These are phyloP conservation scores for Paramormyrops hopkinsi DNA, from an alignment of 2,797 vertebrate genomes.

Conservation along the genomic window DNA sequence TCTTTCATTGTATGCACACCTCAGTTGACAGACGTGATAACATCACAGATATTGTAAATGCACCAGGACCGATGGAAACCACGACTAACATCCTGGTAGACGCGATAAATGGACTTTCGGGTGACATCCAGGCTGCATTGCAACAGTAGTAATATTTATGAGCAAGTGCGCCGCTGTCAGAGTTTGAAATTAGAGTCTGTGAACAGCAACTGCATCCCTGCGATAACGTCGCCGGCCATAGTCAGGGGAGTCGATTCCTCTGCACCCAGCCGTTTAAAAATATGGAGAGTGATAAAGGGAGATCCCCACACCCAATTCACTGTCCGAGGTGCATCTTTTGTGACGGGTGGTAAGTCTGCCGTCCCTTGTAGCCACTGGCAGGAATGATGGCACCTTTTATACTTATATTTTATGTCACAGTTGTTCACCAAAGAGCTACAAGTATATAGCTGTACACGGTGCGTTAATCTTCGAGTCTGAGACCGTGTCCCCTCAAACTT, in stretches of 20 bases:
- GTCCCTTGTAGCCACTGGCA: conserved; percentile 11
- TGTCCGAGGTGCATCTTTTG: neutral
- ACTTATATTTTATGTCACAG: neutral
- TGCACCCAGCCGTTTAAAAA: conserved; percentile 25
- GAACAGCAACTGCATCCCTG: conserved; percentile 36
- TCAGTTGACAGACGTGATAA: neutral
- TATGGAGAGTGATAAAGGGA: neutral
- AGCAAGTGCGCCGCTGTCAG: conserved; percentile 35
- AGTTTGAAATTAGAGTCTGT: conserved; percentile 39
- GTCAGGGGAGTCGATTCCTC: conserved; percentile 11
- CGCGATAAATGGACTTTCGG: conserved; percentile 18
- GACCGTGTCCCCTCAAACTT: neutral
- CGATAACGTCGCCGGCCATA: conserved; percentile 33
- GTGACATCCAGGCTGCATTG: conserved; percentile 13
- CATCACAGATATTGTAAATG: neutral
- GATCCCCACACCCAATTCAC: neutral
- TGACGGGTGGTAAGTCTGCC: neutral
- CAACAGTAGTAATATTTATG: conserved; percentile 36
- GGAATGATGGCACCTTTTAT: neutral
- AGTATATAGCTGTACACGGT: neutral
- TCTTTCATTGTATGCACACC: neutral
- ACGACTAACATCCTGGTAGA: conserved; percentile 25
- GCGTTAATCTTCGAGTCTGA: neutral
- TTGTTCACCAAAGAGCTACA: neutral
- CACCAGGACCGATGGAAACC: conserved; percentile 23